Conservation (phyloP, 2,888 invertebrate species). For the Caenorhabditis plicata region DNA sequence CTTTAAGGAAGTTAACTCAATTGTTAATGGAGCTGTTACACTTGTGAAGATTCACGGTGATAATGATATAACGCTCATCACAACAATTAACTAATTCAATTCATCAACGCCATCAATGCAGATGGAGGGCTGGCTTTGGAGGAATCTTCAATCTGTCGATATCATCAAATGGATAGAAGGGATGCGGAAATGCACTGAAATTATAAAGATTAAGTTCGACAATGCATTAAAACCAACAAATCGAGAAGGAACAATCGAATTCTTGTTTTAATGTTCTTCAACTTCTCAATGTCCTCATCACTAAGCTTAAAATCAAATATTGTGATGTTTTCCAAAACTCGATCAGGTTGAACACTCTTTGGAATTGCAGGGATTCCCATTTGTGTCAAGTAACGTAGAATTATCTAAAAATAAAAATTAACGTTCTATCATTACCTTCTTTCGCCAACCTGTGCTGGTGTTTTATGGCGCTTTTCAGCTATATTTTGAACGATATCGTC, state of each 20-base stretch:
- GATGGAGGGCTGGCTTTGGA: neutral
- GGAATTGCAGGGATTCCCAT: conserved; percentile 49
- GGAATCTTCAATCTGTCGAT: conserved; percentile 3
- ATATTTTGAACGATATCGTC: conserved; percentile 38
- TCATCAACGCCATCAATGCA: no score
- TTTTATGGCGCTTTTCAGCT: conserved; percentile 44
- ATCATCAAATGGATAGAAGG: conserved; percentile 37
- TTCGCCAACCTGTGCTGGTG: conserved; percentile 39
- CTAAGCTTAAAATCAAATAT: conserved; percentile 50
- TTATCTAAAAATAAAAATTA: conserved; percentile 9
- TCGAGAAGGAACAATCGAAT: conserved; percentile 40
- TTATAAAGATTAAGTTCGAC: neutral
- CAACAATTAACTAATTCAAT: no score
- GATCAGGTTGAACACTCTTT: conserved; percentile 41
- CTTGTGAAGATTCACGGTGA: no score
- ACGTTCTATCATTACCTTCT: neutral
- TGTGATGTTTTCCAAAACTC: conserved; percentile 49
- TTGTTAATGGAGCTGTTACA: no score
- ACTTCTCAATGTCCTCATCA: conserved; percentile 40
- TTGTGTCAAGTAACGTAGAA: conserved; percentile 49
- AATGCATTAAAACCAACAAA: conserved; percentile 24
- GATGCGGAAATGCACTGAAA: conserved; percentile 34
- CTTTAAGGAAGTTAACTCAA: no score
- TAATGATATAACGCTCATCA: no score
- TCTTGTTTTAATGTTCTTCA: conserved; percentile 28